Conservation (phyloP, 2,888 invertebrate genomes). For the Eustalomyia histrio region DNA sequence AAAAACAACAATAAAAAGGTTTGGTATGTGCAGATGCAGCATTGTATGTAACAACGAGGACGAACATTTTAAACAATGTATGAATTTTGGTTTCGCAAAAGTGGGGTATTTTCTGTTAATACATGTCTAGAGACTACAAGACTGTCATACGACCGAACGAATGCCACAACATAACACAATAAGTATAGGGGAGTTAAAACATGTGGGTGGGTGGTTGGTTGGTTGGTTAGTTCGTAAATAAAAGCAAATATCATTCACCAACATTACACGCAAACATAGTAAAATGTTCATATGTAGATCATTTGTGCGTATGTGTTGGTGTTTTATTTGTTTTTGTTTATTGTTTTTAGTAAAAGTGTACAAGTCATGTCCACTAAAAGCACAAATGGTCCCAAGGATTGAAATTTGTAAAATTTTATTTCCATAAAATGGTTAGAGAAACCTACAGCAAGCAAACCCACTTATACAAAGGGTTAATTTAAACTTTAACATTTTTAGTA, state of each 20-base stretch:
- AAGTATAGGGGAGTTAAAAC: conserved; percentile 48
- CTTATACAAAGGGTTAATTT: conserved; percentile 49
- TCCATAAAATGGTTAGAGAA: conserved; percentile 18
- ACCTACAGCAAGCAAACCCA: conserved; percentile 3
- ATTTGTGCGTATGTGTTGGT: neutral
- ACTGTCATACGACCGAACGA: conserved; percentile 39
- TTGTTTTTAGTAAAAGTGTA: neutral
- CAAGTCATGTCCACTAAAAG: conserved; percentile 62
- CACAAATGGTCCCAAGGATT: conserved; percentile 60
- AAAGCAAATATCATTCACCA: conserved; percentile 19
- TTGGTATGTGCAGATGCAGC: conserved; percentile 41
- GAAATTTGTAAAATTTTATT: conserved; percentile 57
- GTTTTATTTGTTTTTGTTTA: neutral
- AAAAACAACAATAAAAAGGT: conserved; percentile 9
- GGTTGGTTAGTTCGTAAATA: neutral
- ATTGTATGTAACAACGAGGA: conserved; percentile 9
- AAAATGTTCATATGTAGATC: neutral
- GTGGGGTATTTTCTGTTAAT: conserved; percentile 8
- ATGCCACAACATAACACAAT: conserved; percentile 24
- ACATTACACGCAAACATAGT: neutral
- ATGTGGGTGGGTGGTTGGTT: conserved; percentile 32
- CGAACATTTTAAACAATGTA: neutral
- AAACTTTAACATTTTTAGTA: conserved; percentile 46
- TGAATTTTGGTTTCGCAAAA: conserved; percentile 5
- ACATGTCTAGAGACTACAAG: conserved; percentile 51